These are phyloP conservation scores for Procambarus clarkii DNA, from an alignment of 1,140 invertebrate species.

Conservation along the genomic window DNA sequence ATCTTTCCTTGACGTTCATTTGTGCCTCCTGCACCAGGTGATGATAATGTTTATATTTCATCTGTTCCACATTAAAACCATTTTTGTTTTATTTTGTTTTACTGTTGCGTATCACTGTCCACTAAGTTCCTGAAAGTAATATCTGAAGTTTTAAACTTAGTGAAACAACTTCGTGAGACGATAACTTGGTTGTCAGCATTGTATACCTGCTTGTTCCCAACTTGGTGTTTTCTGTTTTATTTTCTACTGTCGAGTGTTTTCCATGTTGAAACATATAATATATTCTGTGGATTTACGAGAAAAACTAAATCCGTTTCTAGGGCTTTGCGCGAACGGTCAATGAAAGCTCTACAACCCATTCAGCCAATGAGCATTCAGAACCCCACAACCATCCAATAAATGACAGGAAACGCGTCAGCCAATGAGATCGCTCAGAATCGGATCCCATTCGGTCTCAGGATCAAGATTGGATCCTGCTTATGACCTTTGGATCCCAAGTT, in stretches of 20 bases:
- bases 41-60: not conserved
- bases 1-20: not conserved
- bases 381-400: conserved; percentile 14
- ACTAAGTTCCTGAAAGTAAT: not conserved
- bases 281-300: no score
- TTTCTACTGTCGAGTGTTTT: no score
- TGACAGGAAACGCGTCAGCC: not conserved
- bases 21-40: not conserved
- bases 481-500: conserved; percentile 9
- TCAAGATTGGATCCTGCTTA: conserved; percentile 7
- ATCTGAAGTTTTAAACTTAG: not conserved
- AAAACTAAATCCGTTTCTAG: no score
- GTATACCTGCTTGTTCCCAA: no score
- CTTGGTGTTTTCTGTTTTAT: no score
- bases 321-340: not conserved
- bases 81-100: not conserved
- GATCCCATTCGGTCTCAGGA: conserved; percentile 18
- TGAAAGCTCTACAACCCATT: not conserved
- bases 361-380: conserved; percentile 6
- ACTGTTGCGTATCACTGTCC: not conserved
- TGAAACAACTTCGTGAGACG: not conserved
- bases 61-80: not conserved
- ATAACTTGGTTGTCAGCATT: not conserved
- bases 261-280: no score
- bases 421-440: conserved; percentile 12